Percentiles rank a stretch among this genome's conserved stretches.
Evolutionary conservation across 2,797 vertebrate species (phyloP).

Genomic region (Falco rusticolus): DNA sequence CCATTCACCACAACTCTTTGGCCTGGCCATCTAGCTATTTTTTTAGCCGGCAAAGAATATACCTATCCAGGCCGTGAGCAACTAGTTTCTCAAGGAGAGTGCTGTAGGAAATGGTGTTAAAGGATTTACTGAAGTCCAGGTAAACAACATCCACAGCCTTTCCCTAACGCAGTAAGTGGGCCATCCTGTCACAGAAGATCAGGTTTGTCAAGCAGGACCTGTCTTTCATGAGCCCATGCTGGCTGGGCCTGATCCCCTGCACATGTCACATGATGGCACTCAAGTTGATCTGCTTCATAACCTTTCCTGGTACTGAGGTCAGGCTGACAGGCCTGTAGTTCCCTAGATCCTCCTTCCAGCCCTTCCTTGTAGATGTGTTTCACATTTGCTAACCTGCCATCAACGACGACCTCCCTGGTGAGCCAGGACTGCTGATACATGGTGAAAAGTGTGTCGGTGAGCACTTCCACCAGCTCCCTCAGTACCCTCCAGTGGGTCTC

Average conservation of each 20-base stretch:
- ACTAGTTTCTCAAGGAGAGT: neutral
- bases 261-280: neutral
- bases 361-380: rapidly evolving
- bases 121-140: neutral
- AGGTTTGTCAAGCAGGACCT: neutral
- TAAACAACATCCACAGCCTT: neutral
- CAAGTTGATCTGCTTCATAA: neutral
- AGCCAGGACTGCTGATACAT: neutral
- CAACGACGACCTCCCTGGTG: neutral
- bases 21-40: neutral
- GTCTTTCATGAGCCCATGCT: neutral
- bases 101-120: neutral
- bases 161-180: neutral
- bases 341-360: neutral
- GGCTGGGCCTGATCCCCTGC: neutral
- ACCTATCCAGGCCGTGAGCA: neutral
- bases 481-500: neutral
- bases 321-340: neutral
- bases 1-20: too few relatives aligned
- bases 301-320: neutral
- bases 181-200: neutral
- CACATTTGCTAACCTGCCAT: neutral
- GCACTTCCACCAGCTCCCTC: neutral
- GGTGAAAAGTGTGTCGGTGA: rapidly evolving
- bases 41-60: neutral